A percentile compares a stretch with the other conserved stretches of the same genome.
These are phyloP conservation scores for Sus scrofa DNA, from an alignment of 2,113 vertebrate species.

Conservation along the genomic window DNA sequence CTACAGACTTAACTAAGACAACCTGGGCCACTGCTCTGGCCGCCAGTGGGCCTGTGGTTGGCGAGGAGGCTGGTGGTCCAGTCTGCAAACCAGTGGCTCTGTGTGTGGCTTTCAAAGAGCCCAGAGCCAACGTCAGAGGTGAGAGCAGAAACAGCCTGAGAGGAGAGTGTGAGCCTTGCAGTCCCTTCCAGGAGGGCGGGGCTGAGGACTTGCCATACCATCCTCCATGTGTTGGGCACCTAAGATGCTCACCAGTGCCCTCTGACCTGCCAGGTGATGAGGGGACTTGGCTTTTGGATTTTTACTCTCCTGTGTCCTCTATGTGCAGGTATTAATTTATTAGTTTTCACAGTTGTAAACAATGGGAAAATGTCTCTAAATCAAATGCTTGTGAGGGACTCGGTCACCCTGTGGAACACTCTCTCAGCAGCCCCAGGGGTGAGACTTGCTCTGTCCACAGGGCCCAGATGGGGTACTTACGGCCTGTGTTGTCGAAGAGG, in stretches of 20 bases:
- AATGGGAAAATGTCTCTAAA: background rate
- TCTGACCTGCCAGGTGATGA: rapidly evolving
- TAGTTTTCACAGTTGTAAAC: background rate
- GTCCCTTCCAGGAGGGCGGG: background rate
- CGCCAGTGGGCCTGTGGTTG: background rate
- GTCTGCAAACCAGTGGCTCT: background rate
- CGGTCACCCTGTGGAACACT: rapidly evolving
- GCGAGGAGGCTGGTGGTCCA: background rate
- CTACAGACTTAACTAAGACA: background rate
- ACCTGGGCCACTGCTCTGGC: rapidly evolving
- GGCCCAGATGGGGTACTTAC: constrained; percentile 89
- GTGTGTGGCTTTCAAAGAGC: background rate
- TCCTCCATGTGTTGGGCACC: too few species aligned
- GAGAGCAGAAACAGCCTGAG: background rate
- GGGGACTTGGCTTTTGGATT: background rate
- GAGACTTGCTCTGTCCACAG: too few species aligned
- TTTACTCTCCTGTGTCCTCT: background rate
- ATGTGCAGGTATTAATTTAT: background rate
- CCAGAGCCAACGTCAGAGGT: rapidly evolving
- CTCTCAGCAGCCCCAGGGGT: background rate
- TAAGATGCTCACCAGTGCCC: background rate
- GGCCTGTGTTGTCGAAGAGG: constrained; percentile 98
- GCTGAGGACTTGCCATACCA: background rate
- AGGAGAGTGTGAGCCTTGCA: background rate
- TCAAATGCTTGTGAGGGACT: background rate